Evolutionary conservation across 1,140 invertebrate species (phyloP), one percentile per base, ranked within the genome.

Genomic region (Eupristina koningsbergeri): DNA sequence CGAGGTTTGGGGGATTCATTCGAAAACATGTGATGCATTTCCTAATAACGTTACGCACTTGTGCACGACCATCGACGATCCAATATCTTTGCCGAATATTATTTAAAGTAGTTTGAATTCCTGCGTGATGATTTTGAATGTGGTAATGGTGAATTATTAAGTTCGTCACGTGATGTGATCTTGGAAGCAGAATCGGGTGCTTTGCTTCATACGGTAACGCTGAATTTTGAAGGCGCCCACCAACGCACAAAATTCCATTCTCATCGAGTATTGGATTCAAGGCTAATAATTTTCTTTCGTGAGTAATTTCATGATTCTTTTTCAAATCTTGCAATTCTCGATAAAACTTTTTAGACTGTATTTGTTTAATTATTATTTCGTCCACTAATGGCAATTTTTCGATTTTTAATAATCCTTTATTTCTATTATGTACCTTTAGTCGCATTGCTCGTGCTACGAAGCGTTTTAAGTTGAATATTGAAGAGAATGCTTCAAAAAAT

Each of bases 221-320:
- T 3, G 88, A 76, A 53, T 90, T 85, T 39, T 80, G 41, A 26
- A 92, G 81, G 36, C 91, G 58, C 17, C 92, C 91, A 13, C 90
- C 91, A n/a, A 93, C 92, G 75, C 89, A 85, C 11, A 92, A 17
- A 8, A 92, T 50, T n/a, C 87, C 88, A 22, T 86, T 31, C 19
- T 84, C 7, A 78, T 92, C 90, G 15, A 92, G 8, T 81, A 92
- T 92, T 0, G 90, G 90, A 67, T 82, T 71, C 36, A 86, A 47
- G 19, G 39, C 8, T 26, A 47, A 47, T 47, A 75, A 15, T 15
- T 36, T 29, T 6, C 41, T 75, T 5, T 73, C 26, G 34, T 73
- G 13, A 73, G 9, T 39, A 22, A 47, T 13, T 47, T 29, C 6
- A 47, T 75, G 3, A 45, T 50, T 50, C n/a, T n/a, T n/a, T 29